Evolutionary conservation across 2,888 invertebrate genomes (phyloP).

Genomic region (Ochropacha duplaris): DNA sequence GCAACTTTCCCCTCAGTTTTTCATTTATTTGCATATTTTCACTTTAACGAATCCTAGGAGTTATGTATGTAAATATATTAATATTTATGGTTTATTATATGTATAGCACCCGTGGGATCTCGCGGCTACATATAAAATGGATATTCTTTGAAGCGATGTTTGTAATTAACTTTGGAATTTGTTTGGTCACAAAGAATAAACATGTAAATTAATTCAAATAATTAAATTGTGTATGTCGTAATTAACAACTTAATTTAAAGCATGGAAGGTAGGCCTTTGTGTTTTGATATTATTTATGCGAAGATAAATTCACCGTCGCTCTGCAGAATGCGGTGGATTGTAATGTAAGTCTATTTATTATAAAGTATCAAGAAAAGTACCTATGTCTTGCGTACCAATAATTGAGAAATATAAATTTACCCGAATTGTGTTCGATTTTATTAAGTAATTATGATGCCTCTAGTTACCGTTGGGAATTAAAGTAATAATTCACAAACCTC

Average conservation of each 20-base stretch:
- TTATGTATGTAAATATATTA: constrained; percentile 50
- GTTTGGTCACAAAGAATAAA: constrained; percentile 16
- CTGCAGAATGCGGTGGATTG: no score
- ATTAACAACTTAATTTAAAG: background rate
- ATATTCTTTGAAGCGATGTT: constrained; percentile 38
- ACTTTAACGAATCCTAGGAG: constrained; percentile 44
- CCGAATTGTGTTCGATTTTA: background rate
- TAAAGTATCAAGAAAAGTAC: no score
- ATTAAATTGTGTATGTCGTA: constrained; percentile 3
- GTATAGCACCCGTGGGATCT: constrained; percentile 45
- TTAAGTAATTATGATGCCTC: background rate
- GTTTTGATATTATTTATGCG: background rate
- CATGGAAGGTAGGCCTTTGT: background rate
- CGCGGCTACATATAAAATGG: constrained; percentile 19
- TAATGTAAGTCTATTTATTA: no score
- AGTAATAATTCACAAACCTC: constrained; percentile 36
- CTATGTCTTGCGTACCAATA: no score
- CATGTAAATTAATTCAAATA: background rate
- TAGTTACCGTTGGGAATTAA: constrained; percentile 26
- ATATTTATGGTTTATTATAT: constrained; percentile 72
- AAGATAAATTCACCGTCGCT: background rate
- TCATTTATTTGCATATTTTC: constrained; percentile 62
- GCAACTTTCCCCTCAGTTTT: constrained; percentile 45
- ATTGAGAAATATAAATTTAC: no score
- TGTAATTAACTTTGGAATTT: constrained; percentile 38